Evolutionary conservation across 1,140 invertebrate species (phyloP), one percentile per base, ranked within the genome.

Genomic region (Homarus americanus): DNA sequence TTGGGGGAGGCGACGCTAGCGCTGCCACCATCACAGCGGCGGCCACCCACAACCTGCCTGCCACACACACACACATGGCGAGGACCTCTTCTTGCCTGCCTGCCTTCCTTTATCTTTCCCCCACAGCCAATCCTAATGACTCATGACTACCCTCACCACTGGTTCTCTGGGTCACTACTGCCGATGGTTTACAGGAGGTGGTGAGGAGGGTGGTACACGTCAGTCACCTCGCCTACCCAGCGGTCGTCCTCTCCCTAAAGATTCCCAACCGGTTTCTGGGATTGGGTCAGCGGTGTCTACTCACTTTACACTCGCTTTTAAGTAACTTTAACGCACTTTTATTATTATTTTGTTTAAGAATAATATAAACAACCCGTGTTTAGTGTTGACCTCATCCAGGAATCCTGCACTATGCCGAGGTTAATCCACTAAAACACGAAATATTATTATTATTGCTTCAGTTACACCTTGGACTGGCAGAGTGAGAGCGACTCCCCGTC

Each of bases 401-500:
- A n/a, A n/a, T n/a, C n/a, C n/a, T n/a, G n/a, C n/a, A n/a, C n/a
- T n/a, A n/a, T n/a, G n/a, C n/a, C n/a, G 44, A 36, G 76, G 40
- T 79, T 44, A n/a, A 79, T 41, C 40, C 40, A 79, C 76, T n/a
- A n/a, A 32, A 79, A 79, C 44, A 79, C 44, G 44, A 79, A 24
- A 20, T 24, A 36, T 79, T 24, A 36, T 79, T 79, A 41, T 49
- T 79, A 79, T 79, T 79, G 76, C 76, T 79, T 79, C 76, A 79
- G 76, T 79, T 79, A 79, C 76, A 79, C 76, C 76, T 44, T 49
- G 40, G 76, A 44, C 24, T 49, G 40, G 76, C 40, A 79, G 38
- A 79, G 76, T 44, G 76, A 79, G 76, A 79, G 44, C 76, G 24
- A 44, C 76, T 44, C 76, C 76, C 76, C 28, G 24, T 32, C 28